These are phyloP conservation scores for Liodrosophila aerea DNA, from an alignment of 2,888 invertebrate species.

Conservation along the genomic window DNA sequence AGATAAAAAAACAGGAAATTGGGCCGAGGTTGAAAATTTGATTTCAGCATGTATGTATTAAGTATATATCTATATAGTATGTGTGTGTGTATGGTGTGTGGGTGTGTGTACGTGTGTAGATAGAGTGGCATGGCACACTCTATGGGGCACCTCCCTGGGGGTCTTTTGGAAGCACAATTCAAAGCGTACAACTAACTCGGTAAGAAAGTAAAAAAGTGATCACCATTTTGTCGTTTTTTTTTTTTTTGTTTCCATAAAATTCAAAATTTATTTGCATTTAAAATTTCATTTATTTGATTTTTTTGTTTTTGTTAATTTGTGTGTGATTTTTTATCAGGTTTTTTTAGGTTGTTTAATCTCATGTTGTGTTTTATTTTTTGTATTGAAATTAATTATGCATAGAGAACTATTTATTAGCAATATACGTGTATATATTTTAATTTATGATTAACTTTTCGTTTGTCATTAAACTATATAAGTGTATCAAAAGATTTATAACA, in stretches of 20 bases:
- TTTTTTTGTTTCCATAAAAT: slow-evolving; percentile 58
- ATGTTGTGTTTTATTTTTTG: slow-evolving; percentile 23
- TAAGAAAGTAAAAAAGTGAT: slow-evolving; percentile 63
- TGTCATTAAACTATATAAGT: too few relatives aligned
- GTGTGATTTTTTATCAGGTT: slow-evolving; percentile 21
- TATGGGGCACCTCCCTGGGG: slow-evolving; percentile 59
- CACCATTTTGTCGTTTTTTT: slow-evolving; percentile 57
- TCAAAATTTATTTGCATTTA: slow-evolving; percentile 58
- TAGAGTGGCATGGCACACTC: slow-evolving; percentile 7
- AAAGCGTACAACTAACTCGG: slow-evolving; percentile 60
- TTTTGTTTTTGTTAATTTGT: slow-evolving; percentile 49
- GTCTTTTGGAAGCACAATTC: slow-evolving; percentile 81
- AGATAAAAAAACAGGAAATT: slow-evolving; percentile 79
- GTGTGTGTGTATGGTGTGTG: slow-evolving; percentile 24
- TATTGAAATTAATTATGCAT: too few relatives aligned
- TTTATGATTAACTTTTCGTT: too few relatives aligned
- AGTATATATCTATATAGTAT: slow-evolving; percentile 8
- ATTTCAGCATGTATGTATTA: slow-evolving; percentile 40
- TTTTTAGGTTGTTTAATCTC: not conserved
- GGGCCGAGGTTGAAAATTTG: slow-evolving; percentile 80
- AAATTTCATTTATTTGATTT: slow-evolving; percentile 23
- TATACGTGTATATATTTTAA: slow-evolving; percentile 18
- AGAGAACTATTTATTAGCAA: too few relatives aligned
- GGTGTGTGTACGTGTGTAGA: slow-evolving; percentile 38
- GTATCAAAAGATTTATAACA: slow-evolving; percentile 55